phyloP scores from a whole-genome alignment of 2,888 invertebrate genomes.

The Scaptomyza tumidula region DNA sequence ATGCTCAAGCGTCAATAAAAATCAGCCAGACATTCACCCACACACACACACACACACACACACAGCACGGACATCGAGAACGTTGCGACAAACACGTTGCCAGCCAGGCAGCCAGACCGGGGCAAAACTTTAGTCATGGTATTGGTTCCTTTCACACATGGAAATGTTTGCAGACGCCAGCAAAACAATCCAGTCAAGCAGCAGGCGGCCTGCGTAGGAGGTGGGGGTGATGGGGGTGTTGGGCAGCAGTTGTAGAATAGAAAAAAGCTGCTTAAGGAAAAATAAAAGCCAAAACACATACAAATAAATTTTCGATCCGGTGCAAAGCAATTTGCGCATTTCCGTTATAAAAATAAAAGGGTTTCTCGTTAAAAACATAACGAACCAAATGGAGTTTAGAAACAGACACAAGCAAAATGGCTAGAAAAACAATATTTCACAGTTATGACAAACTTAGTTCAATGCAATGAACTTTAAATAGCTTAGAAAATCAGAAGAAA shows the following conservation, averaged over 20 bases:
- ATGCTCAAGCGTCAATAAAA: constrained; percentile 71
- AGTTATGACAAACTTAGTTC: constrained; percentile 66
- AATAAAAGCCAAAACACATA: constrained; percentile 67
- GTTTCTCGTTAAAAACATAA: constrained; percentile 78
- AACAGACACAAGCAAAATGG: neutral
- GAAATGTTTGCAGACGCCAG: constrained; percentile 79
- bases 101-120: constrained; percentile 25
- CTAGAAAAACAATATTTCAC: constrained; percentile 48
- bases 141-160: constrained; percentile 71
- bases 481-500: neutral
- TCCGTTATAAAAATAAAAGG: constrained; percentile 77
- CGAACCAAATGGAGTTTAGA: constrained; percentile 43
- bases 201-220: constrained; percentile 16
- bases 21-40: constrained; percentile 62
- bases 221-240: constrained; percentile 6
- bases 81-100: constrained; percentile 36
- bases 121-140: constrained; percentile 37
- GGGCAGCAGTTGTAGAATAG: constrained; percentile 25
- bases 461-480: constrained; percentile 55
- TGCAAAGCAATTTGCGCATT: constrained; percentile 79
- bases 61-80: constrained; percentile 38
- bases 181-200: constrained; percentile 61
- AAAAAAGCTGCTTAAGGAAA: constrained; percentile 75
- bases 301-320: constrained; percentile 75
- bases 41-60: constrained; percentile 24